Evolutionary conservation across 2,888 invertebrate genomes (phyloP).

Genomic region (Acanthococcus lagerstroemiae): DNA sequence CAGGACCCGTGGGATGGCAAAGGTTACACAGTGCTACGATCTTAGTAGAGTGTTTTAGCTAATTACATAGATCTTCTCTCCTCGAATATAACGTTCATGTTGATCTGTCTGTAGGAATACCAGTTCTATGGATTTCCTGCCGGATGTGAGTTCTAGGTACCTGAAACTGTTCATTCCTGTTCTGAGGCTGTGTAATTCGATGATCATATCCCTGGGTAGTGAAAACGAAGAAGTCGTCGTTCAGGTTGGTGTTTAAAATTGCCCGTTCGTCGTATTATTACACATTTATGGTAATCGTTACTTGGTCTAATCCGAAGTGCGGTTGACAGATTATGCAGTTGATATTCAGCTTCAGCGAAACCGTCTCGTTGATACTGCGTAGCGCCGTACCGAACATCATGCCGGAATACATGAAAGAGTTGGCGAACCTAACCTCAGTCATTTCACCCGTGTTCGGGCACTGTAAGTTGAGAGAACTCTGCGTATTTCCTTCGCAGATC

Average conservation of each 20-base stretch:
- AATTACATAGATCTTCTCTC: no score
- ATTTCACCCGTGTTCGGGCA: constrained; percentile 44
- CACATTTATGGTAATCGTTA: no score
- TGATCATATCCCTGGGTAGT: constrained; percentile 70
- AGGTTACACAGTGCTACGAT: no score
- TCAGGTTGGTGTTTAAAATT: constrained; percentile 51
- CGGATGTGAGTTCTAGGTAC: constrained; percentile 59
- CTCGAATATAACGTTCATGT: not conserved
- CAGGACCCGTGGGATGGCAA: no score
- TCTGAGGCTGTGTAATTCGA: constrained; percentile 65
- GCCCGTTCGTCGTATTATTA: no score
- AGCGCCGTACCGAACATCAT: constrained; percentile 57
- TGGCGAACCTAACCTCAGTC: constrained; percentile 65
- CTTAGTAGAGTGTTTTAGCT: no score
- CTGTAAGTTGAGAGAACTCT: constrained; percentile 12
- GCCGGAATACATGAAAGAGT: constrained; percentile 57
- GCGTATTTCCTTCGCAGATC: no score
- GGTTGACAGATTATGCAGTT: constrained; percentile 54
- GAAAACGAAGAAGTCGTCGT: constrained; percentile 71
- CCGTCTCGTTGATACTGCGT: constrained; percentile 65
- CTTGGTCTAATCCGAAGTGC: no score
- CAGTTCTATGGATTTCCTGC: constrained; percentile 46
- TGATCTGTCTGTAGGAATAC: not conserved
- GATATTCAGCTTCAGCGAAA: constrained; percentile 69
- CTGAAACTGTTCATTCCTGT: constrained; percentile 74